Base-by-base conservation (phyloP, 1,140 invertebrate genomes). In the Caenorhabditis brenneri region DNA sequence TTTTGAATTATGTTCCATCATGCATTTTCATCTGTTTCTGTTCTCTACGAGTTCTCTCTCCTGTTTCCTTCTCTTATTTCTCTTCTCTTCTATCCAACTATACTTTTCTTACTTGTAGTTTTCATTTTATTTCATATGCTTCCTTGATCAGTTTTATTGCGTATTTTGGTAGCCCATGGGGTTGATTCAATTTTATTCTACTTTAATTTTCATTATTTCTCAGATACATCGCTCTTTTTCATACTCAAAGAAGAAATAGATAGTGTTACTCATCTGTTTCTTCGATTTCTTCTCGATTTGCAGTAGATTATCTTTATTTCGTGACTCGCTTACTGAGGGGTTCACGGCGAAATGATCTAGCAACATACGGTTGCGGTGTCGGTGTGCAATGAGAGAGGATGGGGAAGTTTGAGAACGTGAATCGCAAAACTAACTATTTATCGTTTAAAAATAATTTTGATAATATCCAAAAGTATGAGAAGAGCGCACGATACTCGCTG, bases 121-220 rank as follows among this genome's bases (percentile, higher is more conserved):
- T 22, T 46, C 15, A 42, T 24, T 22, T 74, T 27, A 42, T 31
- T 42, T 42, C 24, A 19, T n/a, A n/a, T n/a, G n/a, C 16, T 31
- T 24, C 33, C 24, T 24, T 46, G 65, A 74, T 74, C 65, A 74
- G 65, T 74, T 74, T 74, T 74, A 74, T 74, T 74, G 65, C 33
- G 65, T 74, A 74, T 74, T 74, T 74, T 74, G 65, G 65, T 74
- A 42, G 65, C 65, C 65, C 65, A 24, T 74, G 65, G 65, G 65
- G 65, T 74, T 16, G 29, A n/a, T 27, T 36, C 24, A 12, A 19
- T 74, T 74, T 74, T 74, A 74, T 74, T 74, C 65, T 36, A 74
- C 65, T 74, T 46, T 42, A 74, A 74, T 74, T 39, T 46, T 74
- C 22, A 74, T 19, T 36, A n/a, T n/a, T 65, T 65, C 31, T 36